These are phyloP conservation scores for Mesoligia furuncula DNA, from an alignment of 2,888 invertebrate genomes.

Conservation along the genomic window DNA sequence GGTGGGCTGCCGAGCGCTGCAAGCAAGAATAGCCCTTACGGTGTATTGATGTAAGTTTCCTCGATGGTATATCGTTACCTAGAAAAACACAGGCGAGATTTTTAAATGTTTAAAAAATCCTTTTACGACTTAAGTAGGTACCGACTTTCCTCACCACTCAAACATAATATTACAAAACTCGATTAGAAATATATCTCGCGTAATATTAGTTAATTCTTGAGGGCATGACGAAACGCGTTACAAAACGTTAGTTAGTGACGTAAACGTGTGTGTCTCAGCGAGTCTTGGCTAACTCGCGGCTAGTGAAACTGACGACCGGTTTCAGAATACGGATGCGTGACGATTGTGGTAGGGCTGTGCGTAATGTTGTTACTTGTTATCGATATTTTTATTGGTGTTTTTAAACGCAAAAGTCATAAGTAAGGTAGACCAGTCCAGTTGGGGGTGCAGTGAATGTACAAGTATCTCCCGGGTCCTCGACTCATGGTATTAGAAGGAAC, in stretches of 20 bases:
- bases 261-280: constrained; percentile 44
- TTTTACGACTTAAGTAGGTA: not conserved
- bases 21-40: too few species aligned
- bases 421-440: too few species aligned
- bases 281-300: constrained; percentile 22
- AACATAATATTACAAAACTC: constrained; percentile 36
- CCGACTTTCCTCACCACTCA: constrained; percentile 10
- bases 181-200: constrained; percentile 39
- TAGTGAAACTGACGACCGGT: constrained; percentile 37
- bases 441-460: too few species aligned
- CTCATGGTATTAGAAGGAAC: too few species aligned
- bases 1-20: too few species aligned
- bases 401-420: not conserved
- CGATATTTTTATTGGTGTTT: constrained; percentile 43
- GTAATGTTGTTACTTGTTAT: not conserved
- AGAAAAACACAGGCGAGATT: too few species aligned
- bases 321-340: constrained; percentile 62
- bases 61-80: too few species aligned
- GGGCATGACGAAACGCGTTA: constrained; percentile 50
- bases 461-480: too few species aligned
- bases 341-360: constrained; percentile 51
- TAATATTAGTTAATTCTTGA: constrained; percentile 34
- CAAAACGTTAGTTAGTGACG: constrained; percentile 55
- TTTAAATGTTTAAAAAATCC: not conserved
- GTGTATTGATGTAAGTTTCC: too few species aligned